Base-by-base conservation (phyloP, 2,888 invertebrate species). In the Tinea trinotella region DNA sequence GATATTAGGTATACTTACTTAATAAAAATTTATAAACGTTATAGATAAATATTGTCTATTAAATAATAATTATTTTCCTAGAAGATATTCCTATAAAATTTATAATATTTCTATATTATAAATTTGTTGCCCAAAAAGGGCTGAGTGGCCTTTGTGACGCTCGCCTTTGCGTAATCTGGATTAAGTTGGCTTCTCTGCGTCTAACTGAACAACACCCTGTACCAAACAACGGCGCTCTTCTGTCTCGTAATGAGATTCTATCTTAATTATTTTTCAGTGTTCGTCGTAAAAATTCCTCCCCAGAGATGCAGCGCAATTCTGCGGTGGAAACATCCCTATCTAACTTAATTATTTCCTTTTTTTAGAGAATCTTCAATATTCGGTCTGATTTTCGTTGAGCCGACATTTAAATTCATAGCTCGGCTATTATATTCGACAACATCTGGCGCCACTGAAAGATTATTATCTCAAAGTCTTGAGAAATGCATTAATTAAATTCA, bases 321-420 rank as follows among this genome's bases (percentile, higher is more conserved):
- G 67, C 64, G 64, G 67, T 64, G 67, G 71, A 71, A 78, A 74
- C 70, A 76, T 75, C 67, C 71, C 70, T 74, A 69, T 66, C 64
- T 62, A 63, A 69, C 68, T 76, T 76, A 75, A 77, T 77, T 74
- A 73, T 76, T 76, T 40, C 67, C 70, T 73, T 73, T 71, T 56
- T 77, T 76, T 72, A 69, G 68, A 63, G 67, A 55, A 55, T 71
- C 71, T 72, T 76, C 76, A 79, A 80, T 82, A 80, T 81, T 74
- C 75, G 71, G 78, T 73, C 64, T 59, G 73, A 76, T 79, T 77
- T 77, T 74, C 71, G 71, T 65, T 61, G 70, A 71, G 72, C 62
- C 69, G 70, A 71, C 71, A 77, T 80, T 78, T 76, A 78, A 80
- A 82, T 82, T 83, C 80, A 83, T 79, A 77, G 74, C 75, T 73